phyloP scores from a whole-genome alignment of 1,140 invertebrate genomes.

The Drosophila elegans region DNA sequence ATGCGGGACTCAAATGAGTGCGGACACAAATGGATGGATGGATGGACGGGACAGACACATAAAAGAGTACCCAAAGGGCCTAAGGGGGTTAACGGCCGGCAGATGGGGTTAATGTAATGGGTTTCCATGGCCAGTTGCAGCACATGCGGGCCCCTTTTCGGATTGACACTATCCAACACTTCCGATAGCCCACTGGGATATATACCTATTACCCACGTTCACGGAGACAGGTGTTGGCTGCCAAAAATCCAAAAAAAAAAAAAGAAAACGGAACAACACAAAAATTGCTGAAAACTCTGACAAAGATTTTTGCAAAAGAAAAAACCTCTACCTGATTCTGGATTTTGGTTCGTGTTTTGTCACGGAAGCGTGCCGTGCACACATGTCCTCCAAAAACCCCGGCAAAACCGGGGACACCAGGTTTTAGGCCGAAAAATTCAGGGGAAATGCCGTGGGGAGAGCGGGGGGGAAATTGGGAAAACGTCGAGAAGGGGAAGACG shows the following conservation, averaged over 20 bases:
- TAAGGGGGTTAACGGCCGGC: not conserved
- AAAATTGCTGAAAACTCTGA: slow-evolving; percentile 5
- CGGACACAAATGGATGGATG: slow-evolving; percentile 61
- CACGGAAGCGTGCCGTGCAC: slow-evolving; percentile 79
- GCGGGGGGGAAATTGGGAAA: slow-evolving; percentile 10
- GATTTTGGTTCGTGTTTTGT: slow-evolving; percentile 64
- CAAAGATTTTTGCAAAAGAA: slow-evolving; percentile 19
- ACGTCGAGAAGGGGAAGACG: slow-evolving; percentile 39
- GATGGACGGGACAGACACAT: slow-evolving; percentile 34
- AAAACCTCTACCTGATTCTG: slow-evolving; percentile 19
- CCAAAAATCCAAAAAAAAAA: not conserved
- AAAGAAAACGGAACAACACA: no score
- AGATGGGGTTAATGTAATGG: slow-evolving; percentile 5
- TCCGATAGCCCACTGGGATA: slow-evolving; percentile 24
- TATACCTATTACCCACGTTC: slow-evolving; percentile 4
- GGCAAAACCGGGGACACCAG: slow-evolving; percentile 20
- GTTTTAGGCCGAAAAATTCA: slow-evolving; percentile 35
- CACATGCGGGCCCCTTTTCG: slow-evolving; percentile 32
- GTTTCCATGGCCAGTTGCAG: not conserved
- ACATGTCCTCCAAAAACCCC: slow-evolving; percentile 57
- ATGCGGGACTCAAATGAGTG: slow-evolving; percentile 84
- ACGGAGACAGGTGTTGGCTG: slow-evolving; percentile 16
- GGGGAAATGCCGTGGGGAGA: not conserved
- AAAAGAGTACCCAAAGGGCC: slow-evolving; percentile 16
- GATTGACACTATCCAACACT: slow-evolving; percentile 34